Conservation (phyloP, 1,140 invertebrate genomes). For the Acromyrmex heyeri region DNA sequence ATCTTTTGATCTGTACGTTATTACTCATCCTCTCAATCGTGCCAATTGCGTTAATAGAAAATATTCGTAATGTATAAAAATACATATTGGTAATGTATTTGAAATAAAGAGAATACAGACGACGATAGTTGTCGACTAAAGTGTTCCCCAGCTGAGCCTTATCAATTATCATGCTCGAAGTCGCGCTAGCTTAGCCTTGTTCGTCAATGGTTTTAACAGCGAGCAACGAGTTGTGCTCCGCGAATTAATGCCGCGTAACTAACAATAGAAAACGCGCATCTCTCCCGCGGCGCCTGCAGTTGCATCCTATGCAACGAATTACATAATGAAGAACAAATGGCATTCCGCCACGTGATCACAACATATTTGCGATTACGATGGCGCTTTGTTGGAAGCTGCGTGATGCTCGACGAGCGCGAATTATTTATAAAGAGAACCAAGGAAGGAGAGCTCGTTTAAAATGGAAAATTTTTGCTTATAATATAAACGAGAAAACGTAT, state of each 20-base stretch:
- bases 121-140: constrained; percentile 27
- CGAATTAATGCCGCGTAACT: constrained; percentile 40
- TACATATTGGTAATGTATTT: neutral
- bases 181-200: constrained; percentile 1
- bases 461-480: neutral
- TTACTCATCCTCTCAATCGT: neutral
- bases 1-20: neutral
- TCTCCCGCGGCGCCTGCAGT: constrained; percentile 1
- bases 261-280: constrained; percentile 28
- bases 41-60: constrained; percentile 3
- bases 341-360: constrained; percentile 4
- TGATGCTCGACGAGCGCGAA: constrained; percentile 10
- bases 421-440: constrained; percentile 7
- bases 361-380: constrained; percentile 24
- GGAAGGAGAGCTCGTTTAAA: neutral
- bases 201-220: neutral
- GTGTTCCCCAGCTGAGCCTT: constrained; percentile 21
- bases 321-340: constrained; percentile 47
- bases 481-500: neutral
- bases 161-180: constrained; percentile 53
- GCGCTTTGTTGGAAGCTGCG: neutral
- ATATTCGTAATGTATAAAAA: neutral
- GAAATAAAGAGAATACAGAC: neutral
- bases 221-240: constrained; percentile 16
- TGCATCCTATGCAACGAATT: constrained; percentile 29